phyloP scores from a whole-genome alignment of 2,888 invertebrate genomes.

The Himalopsyche kuldschensis region DNA sequence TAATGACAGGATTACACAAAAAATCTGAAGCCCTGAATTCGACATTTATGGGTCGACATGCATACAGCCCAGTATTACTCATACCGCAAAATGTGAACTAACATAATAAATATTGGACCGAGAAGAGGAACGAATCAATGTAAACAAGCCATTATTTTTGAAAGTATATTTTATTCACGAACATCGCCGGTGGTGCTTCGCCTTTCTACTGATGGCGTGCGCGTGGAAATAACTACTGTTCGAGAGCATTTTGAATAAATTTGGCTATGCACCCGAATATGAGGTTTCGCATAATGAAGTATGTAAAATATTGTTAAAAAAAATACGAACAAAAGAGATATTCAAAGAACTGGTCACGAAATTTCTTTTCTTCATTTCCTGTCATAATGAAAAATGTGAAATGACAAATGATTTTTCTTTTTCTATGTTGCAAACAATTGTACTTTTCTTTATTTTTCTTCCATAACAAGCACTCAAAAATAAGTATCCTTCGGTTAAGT shows the following conservation, averaged over 20 bases:
- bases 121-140: constrained; percentile 18
- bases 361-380: too few relatives aligned
- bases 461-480: too few relatives aligned
- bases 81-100: constrained; percentile 16
- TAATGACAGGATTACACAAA: too few relatives aligned
- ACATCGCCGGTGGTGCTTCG: neutral
- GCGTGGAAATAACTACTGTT: neutral
- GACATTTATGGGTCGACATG: neutral
- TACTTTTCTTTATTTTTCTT: too few relatives aligned
- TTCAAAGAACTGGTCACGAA: too few relatives aligned
- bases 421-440: too few relatives aligned
- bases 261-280: neutral
- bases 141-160: constrained; percentile 11
- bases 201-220: neutral
- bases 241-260: neutral
- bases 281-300: neutral
- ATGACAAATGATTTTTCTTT: too few relatives aligned
- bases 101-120: constrained; percentile 11
- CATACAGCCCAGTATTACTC: constrained; percentile 5
- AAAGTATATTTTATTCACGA: neutral
- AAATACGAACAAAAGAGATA: neutral
- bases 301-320: neutral
- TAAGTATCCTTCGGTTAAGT: too few relatives aligned
- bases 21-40: neutral
- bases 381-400: too few relatives aligned